Conservation (phyloP, 2,888 invertebrate species). For the Acleris literana region DNA sequence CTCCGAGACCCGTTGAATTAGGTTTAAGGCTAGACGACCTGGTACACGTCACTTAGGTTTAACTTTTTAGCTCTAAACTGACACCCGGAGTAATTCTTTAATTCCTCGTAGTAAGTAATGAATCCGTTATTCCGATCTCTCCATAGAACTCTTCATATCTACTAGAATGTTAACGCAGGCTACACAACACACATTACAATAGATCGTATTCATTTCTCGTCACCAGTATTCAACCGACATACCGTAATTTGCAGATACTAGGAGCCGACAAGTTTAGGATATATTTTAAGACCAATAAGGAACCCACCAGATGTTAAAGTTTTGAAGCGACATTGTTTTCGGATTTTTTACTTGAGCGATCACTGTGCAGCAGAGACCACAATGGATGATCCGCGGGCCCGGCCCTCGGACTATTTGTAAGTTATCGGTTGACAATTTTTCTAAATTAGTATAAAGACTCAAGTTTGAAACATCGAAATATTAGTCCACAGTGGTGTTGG, state of each 20-base stretch:
- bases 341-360: constrained; percentile 78
- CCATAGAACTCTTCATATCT: constrained; percentile 77
- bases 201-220: constrained; percentile 80
- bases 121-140: constrained; percentile 80
- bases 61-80: constrained; percentile 66
- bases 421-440: constrained; percentile 81
- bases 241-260: constrained; percentile 79
- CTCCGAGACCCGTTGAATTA: constrained; percentile 27
- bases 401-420: constrained; percentile 63
- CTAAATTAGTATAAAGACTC: constrained; percentile 78
- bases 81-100: constrained; percentile 57
- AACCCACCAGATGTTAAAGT: constrained; percentile 49
- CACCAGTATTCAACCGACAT: constrained; percentile 78
- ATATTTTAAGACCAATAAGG: constrained; percentile 65
- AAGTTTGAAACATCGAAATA: constrained; percentile 81
- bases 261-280: constrained; percentile 74
- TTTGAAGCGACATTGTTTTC: constrained; percentile 52
- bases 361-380: constrained; percentile 81
- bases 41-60: constrained; percentile 17
- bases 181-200: constrained; percentile 81
- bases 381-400: constrained; percentile 73
- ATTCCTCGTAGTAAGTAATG: constrained; percentile 79
- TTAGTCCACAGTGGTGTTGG: constrained; percentile 80
- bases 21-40: constrained; percentile 19
- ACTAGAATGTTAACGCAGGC: constrained; percentile 77